A percentile compares a stretch with the other conserved stretches of the same genome.
Evolutionary conservation across 2,113 vertebrate species (phyloP).

Genomic region (Jacana jacana): DNA sequence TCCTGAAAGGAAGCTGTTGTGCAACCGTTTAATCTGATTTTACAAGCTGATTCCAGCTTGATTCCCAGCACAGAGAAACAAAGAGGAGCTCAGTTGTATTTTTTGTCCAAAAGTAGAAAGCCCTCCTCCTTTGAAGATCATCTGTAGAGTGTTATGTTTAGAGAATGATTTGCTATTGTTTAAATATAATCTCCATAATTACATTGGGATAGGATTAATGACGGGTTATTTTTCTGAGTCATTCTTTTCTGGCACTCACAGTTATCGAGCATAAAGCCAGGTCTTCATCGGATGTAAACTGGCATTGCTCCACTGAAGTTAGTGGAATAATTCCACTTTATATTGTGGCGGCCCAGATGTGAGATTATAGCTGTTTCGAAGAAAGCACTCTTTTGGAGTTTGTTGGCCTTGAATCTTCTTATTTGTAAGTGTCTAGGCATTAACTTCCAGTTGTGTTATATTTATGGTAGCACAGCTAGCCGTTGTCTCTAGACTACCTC

Average conservation of each 20-base stretch:
- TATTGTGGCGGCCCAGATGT: not conserved
- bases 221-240: conserved; percentile 35
- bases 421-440: not conserved
- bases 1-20: conserved; percentile 59
- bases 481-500: not conserved
- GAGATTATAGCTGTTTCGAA: not conserved
- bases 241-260: conserved; percentile 25
- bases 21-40: conserved; percentile 56
- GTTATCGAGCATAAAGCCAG: not conserved
- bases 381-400: not conserved
- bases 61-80: conserved; percentile 48
- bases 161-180: conserved; percentile 43
- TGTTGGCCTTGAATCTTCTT: not conserved
- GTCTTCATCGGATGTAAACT: not conserved
- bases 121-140: conserved; percentile 4
- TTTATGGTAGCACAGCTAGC: not conserved
- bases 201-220: conserved; percentile 29
- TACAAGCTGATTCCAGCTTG: not conserved
- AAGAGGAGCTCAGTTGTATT: conserved; percentile 2
- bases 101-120: conserved; percentile 19
- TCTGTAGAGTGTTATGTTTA: conserved; percentile 29
- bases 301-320: not conserved
- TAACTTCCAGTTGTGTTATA: not conserved
- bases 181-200: conserved; percentile 51
- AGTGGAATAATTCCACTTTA: not conserved